Evolutionary conservation across 2,888 invertebrate genomes (phyloP).

Genomic region (Cheilosia scutellata): DNA sequence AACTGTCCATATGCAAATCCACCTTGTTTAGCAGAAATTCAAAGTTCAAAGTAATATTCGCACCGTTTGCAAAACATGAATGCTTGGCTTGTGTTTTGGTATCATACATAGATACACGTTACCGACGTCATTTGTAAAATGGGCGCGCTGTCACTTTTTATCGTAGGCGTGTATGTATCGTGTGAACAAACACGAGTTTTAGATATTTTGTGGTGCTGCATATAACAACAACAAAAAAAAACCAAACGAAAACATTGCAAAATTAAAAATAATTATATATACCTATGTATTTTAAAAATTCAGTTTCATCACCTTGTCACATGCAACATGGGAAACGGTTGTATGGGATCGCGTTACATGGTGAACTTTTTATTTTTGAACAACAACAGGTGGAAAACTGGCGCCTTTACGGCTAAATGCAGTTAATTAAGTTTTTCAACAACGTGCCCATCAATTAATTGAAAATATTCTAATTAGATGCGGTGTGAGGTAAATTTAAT

Average conservation of each 20-base stretch:
- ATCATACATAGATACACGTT: neutral
- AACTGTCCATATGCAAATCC: too few species aligned
- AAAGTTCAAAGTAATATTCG: neutral
- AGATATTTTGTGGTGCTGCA: neutral
- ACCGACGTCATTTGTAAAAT: neutral
- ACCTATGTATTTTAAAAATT: conserved; percentile 17
- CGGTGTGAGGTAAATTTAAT: conserved; percentile 15
- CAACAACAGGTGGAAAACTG: conserved; percentile 39
- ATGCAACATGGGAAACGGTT: conserved; percentile 21
- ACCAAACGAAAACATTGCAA: conserved; percentile 23
- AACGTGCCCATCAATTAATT: conserved; percentile 17
- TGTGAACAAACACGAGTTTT: conserved; percentile 23
- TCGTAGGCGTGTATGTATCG: neutral
- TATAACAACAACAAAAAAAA: neutral
- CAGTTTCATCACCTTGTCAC: conserved; percentile 38
- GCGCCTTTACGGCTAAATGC: conserved; percentile 29
- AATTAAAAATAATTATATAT: conserved; percentile 40
- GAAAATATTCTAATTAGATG: conserved; percentile 19
- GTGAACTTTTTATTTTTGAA: conserved; percentile 16
- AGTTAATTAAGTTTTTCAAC: conserved; percentile 31
- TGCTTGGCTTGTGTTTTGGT: conserved; percentile 7
- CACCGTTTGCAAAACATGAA: conserved; percentile 1
- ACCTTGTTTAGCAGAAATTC: neutral
- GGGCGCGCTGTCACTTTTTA: neutral
- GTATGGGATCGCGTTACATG: conserved; percentile 41